Conservation (phyloP, 1,140 invertebrate genomes). For the Fopius arisanus region DNA sequence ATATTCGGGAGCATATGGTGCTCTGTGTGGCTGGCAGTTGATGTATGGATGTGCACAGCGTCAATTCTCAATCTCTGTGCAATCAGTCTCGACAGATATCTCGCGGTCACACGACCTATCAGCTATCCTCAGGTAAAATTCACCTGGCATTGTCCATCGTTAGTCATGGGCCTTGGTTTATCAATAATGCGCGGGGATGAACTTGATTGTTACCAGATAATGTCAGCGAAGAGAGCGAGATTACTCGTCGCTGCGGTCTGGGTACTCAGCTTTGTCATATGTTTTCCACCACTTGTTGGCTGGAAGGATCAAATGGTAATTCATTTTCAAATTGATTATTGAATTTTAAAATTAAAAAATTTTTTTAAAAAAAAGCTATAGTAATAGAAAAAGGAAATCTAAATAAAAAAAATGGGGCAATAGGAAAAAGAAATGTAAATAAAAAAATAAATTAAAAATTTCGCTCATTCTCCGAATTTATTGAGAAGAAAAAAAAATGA, state of each 20-base stretch:
- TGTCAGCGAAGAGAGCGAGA: conserved; percentile 88
- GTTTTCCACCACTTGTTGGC: conserved; percentile 94
- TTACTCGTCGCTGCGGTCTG: conserved; percentile 89
- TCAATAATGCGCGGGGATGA: neutral
- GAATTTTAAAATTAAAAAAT: neutral
- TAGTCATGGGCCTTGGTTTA: neutral
- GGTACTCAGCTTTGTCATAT: conserved; percentile 95
- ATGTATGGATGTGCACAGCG: conserved; percentile 97
- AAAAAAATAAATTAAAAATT: too few species aligned
- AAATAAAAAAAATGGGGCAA: neutral
- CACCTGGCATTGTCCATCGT: neutral
- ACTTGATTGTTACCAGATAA: conserved; percentile 68
- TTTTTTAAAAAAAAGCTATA: too few species aligned
- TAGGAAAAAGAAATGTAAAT: too few species aligned
- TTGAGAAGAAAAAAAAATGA: too few species aligned
- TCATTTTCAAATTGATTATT: conserved; percentile 14
- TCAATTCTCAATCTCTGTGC: conserved; percentile 93
- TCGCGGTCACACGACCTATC: conserved; percentile 93
- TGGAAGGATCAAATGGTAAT: conserved; percentile 86
- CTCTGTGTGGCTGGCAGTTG: conserved; percentile 90
- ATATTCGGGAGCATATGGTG: conserved; percentile 93
- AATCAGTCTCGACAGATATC: conserved; percentile 92
- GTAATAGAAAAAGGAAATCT: too few species aligned
- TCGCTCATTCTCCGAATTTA: too few species aligned
- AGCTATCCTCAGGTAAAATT: conserved; percentile 78